phyloP scores from a whole-genome alignment of 2,113 vertebrate species.

The Tachycineta bicolor region DNA sequence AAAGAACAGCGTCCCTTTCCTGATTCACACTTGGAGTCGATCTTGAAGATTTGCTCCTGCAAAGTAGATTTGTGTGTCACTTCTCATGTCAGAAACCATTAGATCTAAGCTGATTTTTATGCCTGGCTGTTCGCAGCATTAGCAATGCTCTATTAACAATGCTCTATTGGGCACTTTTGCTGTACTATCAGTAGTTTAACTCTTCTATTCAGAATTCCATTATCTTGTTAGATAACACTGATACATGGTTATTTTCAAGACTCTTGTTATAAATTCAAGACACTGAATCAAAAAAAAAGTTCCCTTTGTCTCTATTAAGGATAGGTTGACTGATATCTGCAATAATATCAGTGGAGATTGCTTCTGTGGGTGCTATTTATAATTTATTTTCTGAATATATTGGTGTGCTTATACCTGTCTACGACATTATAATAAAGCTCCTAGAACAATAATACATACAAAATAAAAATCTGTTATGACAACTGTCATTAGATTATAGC shows the following conservation, averaged over 20 bases:
- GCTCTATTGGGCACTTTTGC: not conserved
- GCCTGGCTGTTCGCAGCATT: not conserved
- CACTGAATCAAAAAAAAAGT: not conserved
- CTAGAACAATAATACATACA: not conserved
- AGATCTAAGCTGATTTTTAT: not conserved
- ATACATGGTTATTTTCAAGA: not conserved
- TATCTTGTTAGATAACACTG: not conserved
- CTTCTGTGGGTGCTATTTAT: not conserved
- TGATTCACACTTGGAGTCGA: slow-evolving; percentile 91
- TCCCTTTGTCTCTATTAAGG: not conserved
- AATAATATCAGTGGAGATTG: not conserved
- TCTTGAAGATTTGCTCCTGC: slow-evolving; percentile 92
- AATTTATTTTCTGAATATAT: not conserved
- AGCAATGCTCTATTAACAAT: not conserved
- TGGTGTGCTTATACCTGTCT: not conserved
- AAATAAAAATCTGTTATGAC: not conserved
- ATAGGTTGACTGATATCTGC: not conserved
- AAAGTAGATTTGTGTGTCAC: slow-evolving; percentile 43
- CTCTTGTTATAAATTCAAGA: not conserved
- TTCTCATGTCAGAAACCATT: not conserved
- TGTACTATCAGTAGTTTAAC: not conserved
- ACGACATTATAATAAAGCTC: not conserved
- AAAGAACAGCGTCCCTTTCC: slow-evolving; percentile 98
- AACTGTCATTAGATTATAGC: not conserved
- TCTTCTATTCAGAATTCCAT: not conserved